These are phyloP conservation scores for Drosophila tristis DNA, from an alignment of 1,140 invertebrate genomes.

Conservation along the genomic window DNA sequence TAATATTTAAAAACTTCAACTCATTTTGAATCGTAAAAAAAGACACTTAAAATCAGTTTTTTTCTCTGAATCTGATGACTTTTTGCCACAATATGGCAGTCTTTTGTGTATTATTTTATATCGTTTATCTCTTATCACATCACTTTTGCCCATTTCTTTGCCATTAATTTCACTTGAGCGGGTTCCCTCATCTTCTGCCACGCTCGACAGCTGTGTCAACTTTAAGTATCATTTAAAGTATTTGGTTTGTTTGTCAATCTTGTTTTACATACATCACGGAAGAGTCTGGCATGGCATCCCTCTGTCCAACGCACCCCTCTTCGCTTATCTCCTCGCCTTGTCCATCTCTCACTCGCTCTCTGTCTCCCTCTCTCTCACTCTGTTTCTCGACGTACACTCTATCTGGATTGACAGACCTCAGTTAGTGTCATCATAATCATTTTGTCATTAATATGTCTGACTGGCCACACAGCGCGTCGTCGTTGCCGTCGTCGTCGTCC, in stretches of 20 bases:
- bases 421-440: constrained; percentile 83
- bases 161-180: constrained; percentile 46
- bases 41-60: too few species aligned
- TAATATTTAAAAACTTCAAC: too few species aligned
- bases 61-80: too few species aligned
- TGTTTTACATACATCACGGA: constrained; percentile 53
- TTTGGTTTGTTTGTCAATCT: constrained; percentile 49
- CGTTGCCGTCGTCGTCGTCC: constrained; percentile 8
- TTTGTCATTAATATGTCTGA: constrained; percentile 83
- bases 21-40: too few species aligned
- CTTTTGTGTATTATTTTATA: too few species aligned
- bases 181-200: constrained; percentile 2
- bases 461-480: constrained; percentile 64
- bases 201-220: constrained; percentile 48
- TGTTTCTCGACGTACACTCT: constrained; percentile 10
- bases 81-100: too few species aligned
- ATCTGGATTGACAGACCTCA: constrained; percentile 56
- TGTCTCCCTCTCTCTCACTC: background rate
- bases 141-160: constrained; percentile 20
- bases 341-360: background rate
- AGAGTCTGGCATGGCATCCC: constrained; percentile 4
- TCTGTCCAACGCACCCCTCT: too few species aligned
- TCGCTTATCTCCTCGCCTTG: background rate
- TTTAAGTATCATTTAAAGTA: constrained; percentile 60
- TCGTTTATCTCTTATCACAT: background rate